These are phyloP conservation scores for Paratilapia polleni DNA, from an alignment of 2,113 vertebrate genomes.

Conservation along the genomic window DNA sequence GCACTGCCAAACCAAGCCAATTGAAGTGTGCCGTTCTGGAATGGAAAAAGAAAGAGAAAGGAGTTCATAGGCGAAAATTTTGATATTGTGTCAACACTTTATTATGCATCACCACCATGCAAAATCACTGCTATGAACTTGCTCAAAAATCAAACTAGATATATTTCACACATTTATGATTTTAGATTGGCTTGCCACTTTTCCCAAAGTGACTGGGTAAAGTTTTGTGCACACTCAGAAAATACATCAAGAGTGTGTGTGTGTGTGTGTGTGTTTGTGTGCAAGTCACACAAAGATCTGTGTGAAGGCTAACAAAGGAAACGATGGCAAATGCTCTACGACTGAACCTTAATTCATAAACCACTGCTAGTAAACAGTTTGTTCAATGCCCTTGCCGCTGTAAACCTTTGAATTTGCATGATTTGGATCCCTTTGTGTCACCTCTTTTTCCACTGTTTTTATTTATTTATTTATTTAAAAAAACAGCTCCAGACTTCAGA, in stretches of 20 bases:
- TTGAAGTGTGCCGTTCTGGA: conserved; percentile 68
- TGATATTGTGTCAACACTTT: conserved; percentile 77
- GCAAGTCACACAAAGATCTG: conserved; percentile 33
- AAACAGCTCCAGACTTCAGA: conserved; percentile 11
- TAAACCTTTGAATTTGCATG: conserved; percentile 35
- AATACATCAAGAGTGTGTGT: conserved; percentile 45
- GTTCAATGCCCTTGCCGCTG: conserved; percentile 41
- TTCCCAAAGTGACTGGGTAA: conserved; percentile 52
- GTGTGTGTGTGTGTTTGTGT: conserved; percentile 35
- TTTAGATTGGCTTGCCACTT: conserved; percentile 71
- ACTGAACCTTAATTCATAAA: conserved; percentile 47
- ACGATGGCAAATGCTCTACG: conserved; percentile 26
- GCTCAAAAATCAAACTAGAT: conserved; percentile 70
- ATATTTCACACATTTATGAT: conserved; percentile 75
- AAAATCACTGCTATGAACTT: conserved; percentile 78
- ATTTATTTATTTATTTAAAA: not conserved
- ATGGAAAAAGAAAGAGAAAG: conserved; percentile 63
- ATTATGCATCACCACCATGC: conserved; percentile 78
- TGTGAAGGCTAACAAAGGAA: conserved; percentile 35
- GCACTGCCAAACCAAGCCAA: conserved; percentile 60
- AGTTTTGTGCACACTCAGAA: conserved; percentile 45
- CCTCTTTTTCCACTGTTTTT: not conserved
- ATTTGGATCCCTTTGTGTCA: conserved; percentile 15
- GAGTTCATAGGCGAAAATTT: conserved; percentile 63
- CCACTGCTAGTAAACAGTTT: conserved; percentile 49